Base-by-base conservation (phyloP, 2,113 vertebrate genomes). In the Psilopsiagon aurifrons region DNA sequence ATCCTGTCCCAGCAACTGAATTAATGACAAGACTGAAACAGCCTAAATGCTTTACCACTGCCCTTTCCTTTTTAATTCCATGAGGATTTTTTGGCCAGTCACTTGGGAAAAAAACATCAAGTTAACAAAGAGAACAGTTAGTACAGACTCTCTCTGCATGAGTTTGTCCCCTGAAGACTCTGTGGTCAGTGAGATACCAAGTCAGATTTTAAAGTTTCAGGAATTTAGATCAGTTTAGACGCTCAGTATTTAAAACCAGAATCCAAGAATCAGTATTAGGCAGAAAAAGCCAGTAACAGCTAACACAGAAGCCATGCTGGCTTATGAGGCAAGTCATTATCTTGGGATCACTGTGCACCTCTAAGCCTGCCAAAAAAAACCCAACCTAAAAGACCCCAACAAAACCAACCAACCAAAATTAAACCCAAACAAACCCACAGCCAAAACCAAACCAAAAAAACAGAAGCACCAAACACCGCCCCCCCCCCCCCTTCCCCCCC, bases 401-500 rank as follows among this genome's bases (percentile, higher is more conserved):
- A 2, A 41, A 51, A 31, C 4, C 16, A 41, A 23, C 9, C 4
- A 33, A 41, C 2, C 27, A 74, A 43, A 52, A 41, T 11, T 24
- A 31, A 39, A 35, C 37, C 9, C 37, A 52, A 63, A 57, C 11
- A 44, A 75, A 68, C 13, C 22, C 31, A 49, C 24, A 13, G 67
- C 31, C 80, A 64, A 70, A 83, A 44, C 2, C 31, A 51, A 62
- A 17, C n/a, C 4, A 17, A 43, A 63, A 25, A 52, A 28, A 4
- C 7, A 57, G 84, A 77, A n/a, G 11, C 15, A 66, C 15, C 6
- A 23, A 33, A 52, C 67, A 29, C 9, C 4, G 9, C 4, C 10
- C 13, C 7, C 35, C 4, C 10, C 13, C 7, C 35, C 35, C 35
- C 35, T 37, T 37, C 13, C 23, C 4, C 22, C 3, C 1, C 2